A percentile compares a stretch with the other conserved stretches of the same genome.
Evolutionary conservation across 2,113 vertebrate genomes (phyloP).

Genomic region (Hiodon tergisus): DNA sequence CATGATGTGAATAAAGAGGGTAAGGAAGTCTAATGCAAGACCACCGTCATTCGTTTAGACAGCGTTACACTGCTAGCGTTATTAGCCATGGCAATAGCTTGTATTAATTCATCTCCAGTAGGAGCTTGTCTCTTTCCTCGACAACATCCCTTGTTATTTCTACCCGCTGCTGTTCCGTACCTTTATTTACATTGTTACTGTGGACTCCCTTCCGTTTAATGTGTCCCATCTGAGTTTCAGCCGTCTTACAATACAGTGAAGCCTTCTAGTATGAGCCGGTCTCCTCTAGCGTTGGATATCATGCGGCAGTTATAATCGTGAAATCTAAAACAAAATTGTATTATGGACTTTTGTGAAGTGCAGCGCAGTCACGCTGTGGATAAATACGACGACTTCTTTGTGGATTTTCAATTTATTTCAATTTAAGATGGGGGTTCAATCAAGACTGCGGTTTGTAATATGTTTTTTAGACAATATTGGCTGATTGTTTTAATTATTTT

Average conservation of each 20-base stretch:
- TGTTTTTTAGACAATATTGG: too few relatives aligned
- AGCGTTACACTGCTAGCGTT: slow-evolving; percentile 38
- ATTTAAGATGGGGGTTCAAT: neutral
- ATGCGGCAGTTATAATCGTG: neutral
- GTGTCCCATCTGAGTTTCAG: neutral
- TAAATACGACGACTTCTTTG: neutral
- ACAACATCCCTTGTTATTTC: neutral
- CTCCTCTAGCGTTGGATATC: neutral
- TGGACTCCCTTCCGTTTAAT: neutral
- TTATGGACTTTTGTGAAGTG: neutral
- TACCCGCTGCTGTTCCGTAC: neutral
- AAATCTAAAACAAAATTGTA: neutral
- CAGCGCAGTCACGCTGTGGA: neutral
- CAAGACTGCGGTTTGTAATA: too few relatives aligned
- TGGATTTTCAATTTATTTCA: too few relatives aligned
- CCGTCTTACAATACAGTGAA: neutral
- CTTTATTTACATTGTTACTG: neutral
- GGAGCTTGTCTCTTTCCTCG: slow-evolving; percentile 15
- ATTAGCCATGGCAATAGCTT: slow-evolving; percentile 31
- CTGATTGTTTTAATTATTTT: too few relatives aligned
- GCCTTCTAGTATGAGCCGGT: neutral
- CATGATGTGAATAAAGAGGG: slow-evolving; percentile 7
- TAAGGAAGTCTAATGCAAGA: slow-evolving; percentile 18
- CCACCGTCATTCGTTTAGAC: slow-evolving; percentile 45
- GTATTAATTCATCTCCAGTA: slow-evolving; percentile 34